Percentiles rank a stretch among this genome's conserved stretches.
Conservation (phyloP, 2,113 vertebrate genomes). For the Rhadina sibilatrix region DNA sequence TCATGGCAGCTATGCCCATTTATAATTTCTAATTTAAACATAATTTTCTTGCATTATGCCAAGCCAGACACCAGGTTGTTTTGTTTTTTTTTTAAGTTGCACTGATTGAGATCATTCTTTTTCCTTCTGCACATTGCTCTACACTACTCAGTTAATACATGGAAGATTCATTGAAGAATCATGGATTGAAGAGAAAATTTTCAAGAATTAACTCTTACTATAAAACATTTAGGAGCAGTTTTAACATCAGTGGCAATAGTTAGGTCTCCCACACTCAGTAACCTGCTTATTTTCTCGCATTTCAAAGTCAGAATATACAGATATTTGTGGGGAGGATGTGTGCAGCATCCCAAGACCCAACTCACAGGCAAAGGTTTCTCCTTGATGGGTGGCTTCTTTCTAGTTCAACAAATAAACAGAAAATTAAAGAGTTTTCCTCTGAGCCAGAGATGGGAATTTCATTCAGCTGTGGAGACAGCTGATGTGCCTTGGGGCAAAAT, state of each 20-base stretch:
- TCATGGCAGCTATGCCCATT: background rate
- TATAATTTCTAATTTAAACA: background rate
- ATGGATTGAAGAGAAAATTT: background rate
- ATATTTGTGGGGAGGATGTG: background rate
- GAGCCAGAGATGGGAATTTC: constrained; percentile 12
- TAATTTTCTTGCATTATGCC: background rate
- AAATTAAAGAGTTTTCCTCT: background rate
- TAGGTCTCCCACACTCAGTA: background rate
- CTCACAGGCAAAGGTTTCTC: background rate
- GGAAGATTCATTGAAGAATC: background rate
- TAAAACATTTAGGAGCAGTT: background rate
- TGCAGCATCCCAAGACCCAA: background rate
- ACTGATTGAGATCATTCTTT: background rate
- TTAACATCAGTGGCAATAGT: background rate
- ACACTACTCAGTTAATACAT: background rate
- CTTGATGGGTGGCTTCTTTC: background rate
- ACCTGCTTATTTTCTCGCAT: background rate
- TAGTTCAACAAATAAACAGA: background rate
- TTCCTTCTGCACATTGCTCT: background rate
- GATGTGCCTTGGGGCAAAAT: constrained; percentile 26
- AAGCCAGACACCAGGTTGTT: background rate
- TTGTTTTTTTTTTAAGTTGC: background rate
- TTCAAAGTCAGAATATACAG: background rate
- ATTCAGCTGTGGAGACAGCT: constrained; percentile 46
- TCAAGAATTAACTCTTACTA: background rate